These are phyloP conservation scores for Zaprionus tsacasi DNA, from an alignment of 1,140 invertebrate species.

Conservation along the genomic window DNA sequence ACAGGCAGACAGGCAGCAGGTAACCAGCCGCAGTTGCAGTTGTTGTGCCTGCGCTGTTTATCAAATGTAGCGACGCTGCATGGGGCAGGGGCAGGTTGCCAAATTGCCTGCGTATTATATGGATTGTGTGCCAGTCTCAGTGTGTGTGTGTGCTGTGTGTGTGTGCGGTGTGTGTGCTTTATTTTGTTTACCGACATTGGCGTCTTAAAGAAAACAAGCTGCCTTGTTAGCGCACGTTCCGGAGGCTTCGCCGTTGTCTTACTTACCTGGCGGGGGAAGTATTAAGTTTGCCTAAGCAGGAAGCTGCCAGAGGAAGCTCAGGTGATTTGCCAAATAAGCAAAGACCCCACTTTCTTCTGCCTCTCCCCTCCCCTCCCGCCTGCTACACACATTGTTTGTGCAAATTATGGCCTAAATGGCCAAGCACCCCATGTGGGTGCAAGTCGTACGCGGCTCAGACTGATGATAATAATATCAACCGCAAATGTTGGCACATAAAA, in stretches of 20 bases:
- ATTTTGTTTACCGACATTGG: conserved; percentile 53
- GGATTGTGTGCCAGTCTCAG: conserved; percentile 18
- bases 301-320: conserved; percentile 76
- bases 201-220: conserved; percentile 56
- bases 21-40: conserved; percentile 38
- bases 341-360: background rate
- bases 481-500: conserved; percentile 74
- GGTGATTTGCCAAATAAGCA: conserved; percentile 79
- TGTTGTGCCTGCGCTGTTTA: conserved; percentile 44
- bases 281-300: conserved; percentile 76
- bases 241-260: conserved; percentile 60
- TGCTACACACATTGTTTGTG: conserved; percentile 33
- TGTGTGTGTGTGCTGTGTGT: conserved; percentile 5
- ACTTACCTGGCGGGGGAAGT: conserved; percentile 66
- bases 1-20: conserved; percentile 38
- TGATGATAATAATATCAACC: conserved; percentile 70
- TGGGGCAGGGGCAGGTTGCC: conserved; percentile 14
- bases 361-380: background rate
- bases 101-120: conserved; percentile 66
- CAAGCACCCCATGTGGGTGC: conserved; percentile 43
- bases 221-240: conserved; percentile 41
- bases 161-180: conserved; percentile 57
- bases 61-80: conserved; percentile 49
- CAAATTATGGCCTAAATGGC: conserved; percentile 74
- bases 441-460: background rate